Percentiles rank a stretch among this genome's conserved stretches.
Conservation (phyloP, 2,113 vertebrate genomes). For the Rhipidura dahli region DNA sequence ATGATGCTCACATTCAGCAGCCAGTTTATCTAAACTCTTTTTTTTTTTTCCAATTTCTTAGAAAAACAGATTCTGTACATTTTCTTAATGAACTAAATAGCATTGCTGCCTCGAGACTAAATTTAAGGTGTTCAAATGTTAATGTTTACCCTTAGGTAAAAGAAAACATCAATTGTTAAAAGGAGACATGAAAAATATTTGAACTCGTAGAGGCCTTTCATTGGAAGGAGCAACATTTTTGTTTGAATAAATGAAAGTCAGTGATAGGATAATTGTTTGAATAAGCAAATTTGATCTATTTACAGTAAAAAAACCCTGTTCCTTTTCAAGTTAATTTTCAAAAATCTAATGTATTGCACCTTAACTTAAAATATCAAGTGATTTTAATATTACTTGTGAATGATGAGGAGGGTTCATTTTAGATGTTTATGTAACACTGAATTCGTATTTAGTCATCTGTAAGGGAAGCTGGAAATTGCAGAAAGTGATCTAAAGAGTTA, state of each 20-base stretch:
- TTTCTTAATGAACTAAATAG: neutral
- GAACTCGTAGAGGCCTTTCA: neutral
- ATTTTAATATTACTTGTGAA: neutral
- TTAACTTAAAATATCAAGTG: neutral
- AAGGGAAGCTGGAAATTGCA: neutral
- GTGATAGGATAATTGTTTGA: neutral
- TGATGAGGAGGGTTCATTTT: neutral
- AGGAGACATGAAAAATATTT: neutral
- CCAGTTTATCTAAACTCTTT: neutral
- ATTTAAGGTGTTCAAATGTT: neutral
- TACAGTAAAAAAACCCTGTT: neutral
- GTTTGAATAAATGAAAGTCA: neutral
- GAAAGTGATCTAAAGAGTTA: neutral
- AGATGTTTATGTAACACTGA: neutral
- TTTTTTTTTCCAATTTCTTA: neutral
- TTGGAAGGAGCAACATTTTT: neutral
- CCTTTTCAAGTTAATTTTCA: neutral
- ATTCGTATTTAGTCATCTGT: neutral
- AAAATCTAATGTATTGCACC: neutral
- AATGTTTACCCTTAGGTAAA: neutral
- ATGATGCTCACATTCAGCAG: neutral
- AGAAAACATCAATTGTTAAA: neutral
- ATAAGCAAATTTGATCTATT: neutral
- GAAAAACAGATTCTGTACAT: neutral
- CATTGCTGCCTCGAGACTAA: neutral